phyloP scores from a whole-genome alignment of 2,113 vertebrate genomes.

The Tapirus terrestris region DNA sequence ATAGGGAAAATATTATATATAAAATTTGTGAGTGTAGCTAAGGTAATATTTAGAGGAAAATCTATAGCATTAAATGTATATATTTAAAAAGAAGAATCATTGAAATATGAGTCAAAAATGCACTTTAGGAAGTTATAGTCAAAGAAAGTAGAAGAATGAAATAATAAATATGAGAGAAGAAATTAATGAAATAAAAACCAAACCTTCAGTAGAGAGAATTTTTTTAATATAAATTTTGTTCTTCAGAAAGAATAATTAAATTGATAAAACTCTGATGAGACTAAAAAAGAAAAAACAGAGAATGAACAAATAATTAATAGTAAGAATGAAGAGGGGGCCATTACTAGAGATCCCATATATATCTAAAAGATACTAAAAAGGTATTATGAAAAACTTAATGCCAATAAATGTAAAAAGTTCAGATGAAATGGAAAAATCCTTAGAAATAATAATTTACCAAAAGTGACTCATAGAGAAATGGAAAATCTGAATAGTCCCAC shows the following conservation, averaged over 20 bases:
- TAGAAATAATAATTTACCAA: constrained; percentile 49
- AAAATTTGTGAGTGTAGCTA: background rate
- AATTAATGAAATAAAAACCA: constrained; percentile 13
- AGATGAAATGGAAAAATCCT: constrained; percentile 37
- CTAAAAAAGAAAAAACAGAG: background rate
- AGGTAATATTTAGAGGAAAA: background rate
- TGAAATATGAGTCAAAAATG: background rate
- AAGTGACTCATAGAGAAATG: constrained; percentile 48
- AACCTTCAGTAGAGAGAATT: background rate
- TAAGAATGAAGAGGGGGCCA: background rate
- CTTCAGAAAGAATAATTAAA: constrained; percentile 28
- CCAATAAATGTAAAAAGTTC: constrained; percentile 9
- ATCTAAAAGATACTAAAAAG: constrained; percentile 25
- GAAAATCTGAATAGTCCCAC: constrained; percentile 31
- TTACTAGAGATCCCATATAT: background rate
- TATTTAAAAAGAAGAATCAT: background rate
- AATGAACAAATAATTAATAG: background rate
- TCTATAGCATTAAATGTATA: background rate
- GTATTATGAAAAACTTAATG: constrained; percentile 37
- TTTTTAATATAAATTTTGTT: background rate
- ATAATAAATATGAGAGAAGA: background rate
- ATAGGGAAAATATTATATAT: background rate
- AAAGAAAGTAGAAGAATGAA: constrained; percentile 22
- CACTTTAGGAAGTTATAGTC: constrained; percentile 15
- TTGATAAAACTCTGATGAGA: constrained; percentile 16